phyloP scores from a whole-genome alignment of 1,140 invertebrate genomes.

The Drosophila pruinosa region DNA sequence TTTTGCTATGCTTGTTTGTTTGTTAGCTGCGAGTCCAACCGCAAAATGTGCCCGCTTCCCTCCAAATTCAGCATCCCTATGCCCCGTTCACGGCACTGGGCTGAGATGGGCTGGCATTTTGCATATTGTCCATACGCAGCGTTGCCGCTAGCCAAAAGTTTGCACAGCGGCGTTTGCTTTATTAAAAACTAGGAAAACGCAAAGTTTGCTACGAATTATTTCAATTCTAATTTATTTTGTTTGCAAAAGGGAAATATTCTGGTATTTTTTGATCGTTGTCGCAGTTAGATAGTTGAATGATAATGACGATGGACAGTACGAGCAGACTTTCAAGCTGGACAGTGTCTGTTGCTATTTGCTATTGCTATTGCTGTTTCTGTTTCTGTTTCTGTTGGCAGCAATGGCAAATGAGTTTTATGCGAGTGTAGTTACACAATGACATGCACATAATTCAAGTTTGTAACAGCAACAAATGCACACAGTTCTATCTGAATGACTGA shows the following conservation, averaged over 20 bases:
- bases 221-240: constrained; percentile 82
- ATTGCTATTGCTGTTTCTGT: too few relatives aligned
- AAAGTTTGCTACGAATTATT: constrained; percentile 73
- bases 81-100: too few relatives aligned
- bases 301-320: constrained; percentile 55
- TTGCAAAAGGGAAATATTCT: constrained; percentile 63
- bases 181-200: constrained; percentile 76
- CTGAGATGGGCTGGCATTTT: constrained; percentile 55
- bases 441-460: constrained; percentile 79
- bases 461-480: constrained; percentile 69
- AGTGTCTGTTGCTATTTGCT: not conserved
- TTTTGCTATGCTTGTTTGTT: constrained; percentile 74
- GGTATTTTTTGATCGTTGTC: constrained; percentile 73
- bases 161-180: constrained; percentile 73
- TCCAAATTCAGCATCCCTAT: not conserved
- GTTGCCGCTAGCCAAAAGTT: constrained; percentile 70
- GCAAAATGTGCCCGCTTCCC: constrained; percentile 57
- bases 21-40: constrained; percentile 72
- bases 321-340: constrained; percentile 3
- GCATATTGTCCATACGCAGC: constrained; percentile 77
- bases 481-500: constrained; percentile 65
- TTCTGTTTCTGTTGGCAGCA: constrained; percentile 18
- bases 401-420: constrained; percentile 78
- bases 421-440: constrained; percentile 77
- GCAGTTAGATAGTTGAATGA: constrained; percentile 74